Evolutionary conservation across 2,888 invertebrate species (phyloP).

Genomic region (Argynnis bischoffii): DNA sequence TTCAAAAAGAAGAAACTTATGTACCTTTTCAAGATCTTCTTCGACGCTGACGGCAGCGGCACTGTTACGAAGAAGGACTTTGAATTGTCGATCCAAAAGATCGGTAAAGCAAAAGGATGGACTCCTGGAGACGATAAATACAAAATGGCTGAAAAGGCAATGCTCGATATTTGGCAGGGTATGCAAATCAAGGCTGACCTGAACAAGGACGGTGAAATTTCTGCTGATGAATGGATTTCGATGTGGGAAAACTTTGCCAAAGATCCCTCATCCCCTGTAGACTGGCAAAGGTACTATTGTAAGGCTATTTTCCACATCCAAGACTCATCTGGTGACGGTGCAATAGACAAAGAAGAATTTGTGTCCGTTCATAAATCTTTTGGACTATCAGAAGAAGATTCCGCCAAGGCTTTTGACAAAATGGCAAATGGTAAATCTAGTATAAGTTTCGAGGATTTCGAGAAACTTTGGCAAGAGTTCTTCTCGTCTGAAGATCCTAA

Average conservation of each 20-base stretch:
- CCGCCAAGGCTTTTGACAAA: conserved; percentile 89
- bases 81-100: conserved; percentile 91
- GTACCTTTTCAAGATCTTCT: conserved; percentile 93
- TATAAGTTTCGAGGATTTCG: conserved; percentile 89
- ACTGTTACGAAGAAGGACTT: conserved; percentile 94
- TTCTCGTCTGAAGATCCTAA: conserved; percentile 90
- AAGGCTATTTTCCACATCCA: conserved; percentile 93
- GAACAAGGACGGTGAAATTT: conserved; percentile 92
- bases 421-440: conserved; percentile 88
- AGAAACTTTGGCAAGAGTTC: conserved; percentile 91
- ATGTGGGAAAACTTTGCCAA: conserved; percentile 93
- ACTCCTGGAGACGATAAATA: conserved; percentile 86
- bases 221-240: conserved; percentile 92
- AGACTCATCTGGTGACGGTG: conserved; percentile 90
- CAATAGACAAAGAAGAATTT: conserved; percentile 91
- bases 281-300: conserved; percentile 93
- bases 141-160: conserved; percentile 86
- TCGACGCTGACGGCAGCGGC: conserved; percentile 94
- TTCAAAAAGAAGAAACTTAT: conserved; percentile 94
- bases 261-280: conserved; percentile 86
- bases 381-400: conserved; percentile 87
- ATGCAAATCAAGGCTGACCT: conserved; percentile 89
- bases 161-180: conserved; percentile 92
- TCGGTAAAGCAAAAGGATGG: conserved; percentile 91
- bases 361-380: conserved; percentile 90